Percentiles rank a stretch among this genome's conserved stretches.
phyloP scores from a whole-genome alignment of 2,888 invertebrate genomes.

The Drosophila aldrichi region DNA sequence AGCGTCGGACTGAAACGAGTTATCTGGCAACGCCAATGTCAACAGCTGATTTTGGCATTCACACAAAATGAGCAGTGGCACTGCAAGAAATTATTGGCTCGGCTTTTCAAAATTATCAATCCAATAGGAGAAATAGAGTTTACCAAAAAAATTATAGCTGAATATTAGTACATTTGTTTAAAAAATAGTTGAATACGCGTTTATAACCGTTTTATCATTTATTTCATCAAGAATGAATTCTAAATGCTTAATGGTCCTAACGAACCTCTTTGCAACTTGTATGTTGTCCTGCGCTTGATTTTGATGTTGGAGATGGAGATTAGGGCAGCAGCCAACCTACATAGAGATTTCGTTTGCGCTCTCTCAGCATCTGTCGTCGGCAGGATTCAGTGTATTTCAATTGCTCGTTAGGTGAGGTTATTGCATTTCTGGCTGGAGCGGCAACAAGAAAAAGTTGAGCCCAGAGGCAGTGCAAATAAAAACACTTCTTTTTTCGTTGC shows the following conservation, averaged over 20 bases:
- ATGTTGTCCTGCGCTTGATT: slow-evolving; percentile 28
- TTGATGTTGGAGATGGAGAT: slow-evolving; percentile 30
- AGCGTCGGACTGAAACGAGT: neutral
- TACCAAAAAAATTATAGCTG: neutral
- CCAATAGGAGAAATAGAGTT: neutral
- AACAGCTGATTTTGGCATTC: slow-evolving; percentile 48
- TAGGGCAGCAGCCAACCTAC: slow-evolving; percentile 43
- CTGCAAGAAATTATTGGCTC: slow-evolving; percentile 27
- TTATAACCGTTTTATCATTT: neutral
- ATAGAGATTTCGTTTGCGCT: slow-evolving; percentile 36
- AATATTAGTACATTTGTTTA: neutral
- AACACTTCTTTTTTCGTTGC: slow-evolving; percentile 50
- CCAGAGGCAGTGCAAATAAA: slow-evolving; percentile 49
- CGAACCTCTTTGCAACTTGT: slow-evolving; percentile 48
- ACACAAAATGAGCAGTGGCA: slow-evolving; percentile 22
- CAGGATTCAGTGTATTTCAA: slow-evolving; percentile 64
- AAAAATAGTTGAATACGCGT: no score
- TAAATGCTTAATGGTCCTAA: neutral
- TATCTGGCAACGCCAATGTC: slow-evolving; percentile 52
- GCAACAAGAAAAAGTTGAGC: slow-evolving; percentile 36
- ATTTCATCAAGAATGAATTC: no score
- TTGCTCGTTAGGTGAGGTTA: slow-evolving; percentile 72
- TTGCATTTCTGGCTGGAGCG: slow-evolving; percentile 53
- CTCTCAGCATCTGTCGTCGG: slow-evolving; percentile 61
- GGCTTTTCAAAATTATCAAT: neutral